Evolutionary conservation across 2,797 vertebrate genomes (phyloP).

Genomic region (Peromyscus melanophrys): DNA sequence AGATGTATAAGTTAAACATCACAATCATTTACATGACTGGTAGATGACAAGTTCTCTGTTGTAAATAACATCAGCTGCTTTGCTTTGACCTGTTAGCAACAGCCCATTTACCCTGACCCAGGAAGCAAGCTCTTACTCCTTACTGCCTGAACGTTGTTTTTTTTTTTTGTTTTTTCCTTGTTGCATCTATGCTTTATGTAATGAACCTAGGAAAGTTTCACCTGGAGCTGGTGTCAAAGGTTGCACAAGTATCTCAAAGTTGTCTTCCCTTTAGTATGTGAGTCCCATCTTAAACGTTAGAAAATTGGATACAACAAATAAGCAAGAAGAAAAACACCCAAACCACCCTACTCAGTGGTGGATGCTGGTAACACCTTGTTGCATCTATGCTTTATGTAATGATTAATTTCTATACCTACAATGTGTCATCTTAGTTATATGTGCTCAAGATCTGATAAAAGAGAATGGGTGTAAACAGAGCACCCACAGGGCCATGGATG

Average conservation of each 20-base stretch:
- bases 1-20: not conserved
- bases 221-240: not conserved
- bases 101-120: not conserved
- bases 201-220: not conserved
- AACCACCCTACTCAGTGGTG: not conserved
- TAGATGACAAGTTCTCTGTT: conserved; percentile 1
- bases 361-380: not conserved
- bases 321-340: not conserved
- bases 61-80: conserved; percentile 23
- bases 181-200: no score
- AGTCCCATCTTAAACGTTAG: not conserved
- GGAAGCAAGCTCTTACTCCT: not conserved
- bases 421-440: not conserved
- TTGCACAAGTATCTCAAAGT: not conserved
- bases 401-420: not conserved
- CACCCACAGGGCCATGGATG: not conserved
- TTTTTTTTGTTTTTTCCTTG: no score
- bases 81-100: conserved; percentile 10
- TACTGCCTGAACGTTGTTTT: not conserved
- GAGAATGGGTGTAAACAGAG: not conserved
- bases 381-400: not conserved
- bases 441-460: not conserved
- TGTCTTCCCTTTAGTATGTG: not conserved
- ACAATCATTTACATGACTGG: conserved; percentile 13
- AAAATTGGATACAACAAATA: conserved; percentile 22